Evolutionary conservation across 2,888 invertebrate genomes (phyloP), one percentile per base, ranked within the genome.

Genomic region (Vesta saturnalis): DNA sequence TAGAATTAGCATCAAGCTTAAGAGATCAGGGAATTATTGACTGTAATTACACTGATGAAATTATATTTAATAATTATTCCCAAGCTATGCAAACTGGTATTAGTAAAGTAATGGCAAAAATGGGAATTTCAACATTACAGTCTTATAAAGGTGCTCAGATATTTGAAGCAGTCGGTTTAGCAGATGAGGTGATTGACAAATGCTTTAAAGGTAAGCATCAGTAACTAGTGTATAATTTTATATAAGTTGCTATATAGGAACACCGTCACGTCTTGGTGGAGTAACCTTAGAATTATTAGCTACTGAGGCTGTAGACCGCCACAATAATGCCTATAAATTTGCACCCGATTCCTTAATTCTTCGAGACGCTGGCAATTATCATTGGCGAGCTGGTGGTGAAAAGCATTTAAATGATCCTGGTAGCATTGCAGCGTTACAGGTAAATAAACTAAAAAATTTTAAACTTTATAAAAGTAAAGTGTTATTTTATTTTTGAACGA

Each of bases 131-230:
- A 65, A 99, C 99, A 0, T 86, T 99, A 46, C 99, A 99, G 83
- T 98, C 97, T 0, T 99, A 99, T 85, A 99, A 98, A 86, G 95
- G 97, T 72, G 99, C 99, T 0, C 99, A 99, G 86, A 99, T 99
- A 77, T 99, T 99, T 81, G 99, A 99, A 85, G 98, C 98, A 0
- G 97, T 99, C 8, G 99, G 99, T 0, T 84, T 99, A 55, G 92
- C 94, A 43, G 90, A 93, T 68, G 97, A 99, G 78, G 94, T 99
- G 0, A 90, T 99, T 69, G 94, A 97, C 66, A 94, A 94, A 79
- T 98, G 99, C 83, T 99, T 99, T 86, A 94, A 88, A 85, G 83
- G 82, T 77, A 66, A 67, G 5, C 15, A 19, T 16, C 1, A 49
- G 3, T 15, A 18, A n/a, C 4, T 52, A 16, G 52, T 4, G 2